Base-by-base conservation (phyloP, 2,113 vertebrate genomes). In the Piliocolobus tephrosceles region DNA sequence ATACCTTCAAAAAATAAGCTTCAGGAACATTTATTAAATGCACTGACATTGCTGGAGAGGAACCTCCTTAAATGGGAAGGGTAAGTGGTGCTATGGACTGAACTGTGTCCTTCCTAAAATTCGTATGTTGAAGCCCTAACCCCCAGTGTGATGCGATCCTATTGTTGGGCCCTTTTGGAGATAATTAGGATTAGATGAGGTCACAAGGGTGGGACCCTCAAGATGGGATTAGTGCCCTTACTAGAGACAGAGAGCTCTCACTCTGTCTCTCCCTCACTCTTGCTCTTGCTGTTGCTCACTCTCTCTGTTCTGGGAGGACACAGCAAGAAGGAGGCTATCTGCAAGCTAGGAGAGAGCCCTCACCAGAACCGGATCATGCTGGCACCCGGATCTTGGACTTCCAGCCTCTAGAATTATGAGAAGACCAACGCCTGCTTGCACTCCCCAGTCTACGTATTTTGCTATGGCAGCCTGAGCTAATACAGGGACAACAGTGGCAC, bases 401-500 rank as follows among this genome's bases (percentile, higher is more conserved):
- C 32, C 5, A 66, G 70, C 6, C 23, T 20, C 92, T 40, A 35
- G 9, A 27, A 64, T 80, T 83, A n/a, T n/a, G 43, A 90, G 81
- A 38, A 95, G 82, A 81, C 4, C 5, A 11, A 58, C 0, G 14
- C 30, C 43, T 57, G 22, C 6, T 12, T 47, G 70, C 55, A 52
- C 43, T n/a, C 25, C 76, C n/a, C 16, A 45, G 17, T 20, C 79
- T 50, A 8, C 2, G 25, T 47, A 70, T 45, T 89, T 47, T 47
- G 76, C 73, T 35, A 0, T 0, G 3, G 45, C 12, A 12, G 12
- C 75, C 43, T 75, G 5, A 30, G 81, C 30, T 20, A 45, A 81
- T 9, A 17, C 0, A 2, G 12, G 23, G 79, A 38, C 4, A 40
- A 61, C 32, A 35, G 50, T 2, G 0, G n/a, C 6, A 3, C 20